Base-by-base conservation (phyloP, 2,113 vertebrate genomes). In the Chamaea fasciata region DNA sequence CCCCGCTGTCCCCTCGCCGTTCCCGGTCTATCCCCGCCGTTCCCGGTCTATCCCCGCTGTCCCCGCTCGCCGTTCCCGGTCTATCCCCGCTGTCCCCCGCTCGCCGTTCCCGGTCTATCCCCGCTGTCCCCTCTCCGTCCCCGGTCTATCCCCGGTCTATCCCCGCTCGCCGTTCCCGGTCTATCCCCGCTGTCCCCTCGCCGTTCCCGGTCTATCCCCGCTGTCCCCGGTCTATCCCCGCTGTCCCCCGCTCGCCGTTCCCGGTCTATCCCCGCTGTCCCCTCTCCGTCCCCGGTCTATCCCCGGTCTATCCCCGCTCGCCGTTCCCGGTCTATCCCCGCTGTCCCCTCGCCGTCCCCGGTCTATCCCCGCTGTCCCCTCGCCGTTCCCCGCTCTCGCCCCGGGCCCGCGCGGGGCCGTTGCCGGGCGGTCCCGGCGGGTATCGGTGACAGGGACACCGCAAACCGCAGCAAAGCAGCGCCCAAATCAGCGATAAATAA, bases 401-500 rank as follows among this genome's bases (percentile, higher is more conserved):
- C 44, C 46, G 13, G 55, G 15, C 60, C 50, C 83, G 24, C 9
- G 26, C 42, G 15, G 80, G 31, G 21, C 70, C 70, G 91, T 89
- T 89, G 81, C 85, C n/a, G 39, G 46, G 64, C 39, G 62, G 60
- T 9, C 60, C 50, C 16, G 35, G 46, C 31, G n/a, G 41, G 13
- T 17, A 1, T 3, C 12, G 49, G 49, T 27, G 73, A 13, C 42
- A 17, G 19, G 42, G 23, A 24, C 98, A 98, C 98, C 97, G 98
- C 98, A 98, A 98, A 98, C 97, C 96, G 97, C 98, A 97, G 98
- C 98, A 98, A 98, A 98, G 98, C 98, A 94, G 98, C 98, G 97
- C 97, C 98, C 98, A 98, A 65, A 6, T 1, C n/a, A 13, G 26
- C 1, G 21, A 11, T 5, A n/a, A 5, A 26, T 18, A 11, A 14